These are phyloP conservation scores for Bombus polaris DNA, from an alignment of 1,140 invertebrate genomes.

Conservation along the genomic window DNA sequence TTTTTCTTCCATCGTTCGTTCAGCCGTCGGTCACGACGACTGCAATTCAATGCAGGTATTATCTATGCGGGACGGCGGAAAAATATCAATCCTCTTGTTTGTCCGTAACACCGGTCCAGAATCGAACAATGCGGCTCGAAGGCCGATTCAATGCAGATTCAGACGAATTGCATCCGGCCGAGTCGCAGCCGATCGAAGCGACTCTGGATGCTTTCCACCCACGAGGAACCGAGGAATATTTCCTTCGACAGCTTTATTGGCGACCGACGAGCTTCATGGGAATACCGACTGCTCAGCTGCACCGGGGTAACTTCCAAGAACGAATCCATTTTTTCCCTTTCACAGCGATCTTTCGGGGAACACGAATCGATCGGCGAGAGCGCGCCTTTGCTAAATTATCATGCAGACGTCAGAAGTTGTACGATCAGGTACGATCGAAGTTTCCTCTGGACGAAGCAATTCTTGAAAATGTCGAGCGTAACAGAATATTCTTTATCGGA, in stretches of 20 bases:
- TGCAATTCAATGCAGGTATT: constrained; percentile 64
- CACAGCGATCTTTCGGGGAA: not conserved
- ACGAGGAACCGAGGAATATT: constrained; percentile 32
- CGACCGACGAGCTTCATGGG: constrained; percentile 7
- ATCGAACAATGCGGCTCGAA: constrained; percentile 62
- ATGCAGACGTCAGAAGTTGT: too few relatives aligned
- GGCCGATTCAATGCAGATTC: constrained; percentile 68
- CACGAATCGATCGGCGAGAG: not conserved
- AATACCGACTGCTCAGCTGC: constrained; percentile 4
- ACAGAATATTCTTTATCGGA: not conserved
- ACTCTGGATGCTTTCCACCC: constrained; percentile 38
- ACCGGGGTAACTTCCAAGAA: not conserved
- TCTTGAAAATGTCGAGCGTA: not conserved
- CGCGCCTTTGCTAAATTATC: not conserved
- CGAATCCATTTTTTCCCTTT: not conserved
- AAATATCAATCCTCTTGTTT: constrained; percentile 71
- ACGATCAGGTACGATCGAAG: not conserved
- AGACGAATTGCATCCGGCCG: constrained; percentile 65
- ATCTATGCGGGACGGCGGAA: constrained; percentile 63
- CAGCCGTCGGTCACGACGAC: constrained; percentile 39
- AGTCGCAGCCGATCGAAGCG: constrained; percentile 40
- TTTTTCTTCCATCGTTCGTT: not conserved
- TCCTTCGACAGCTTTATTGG: constrained; percentile 54
- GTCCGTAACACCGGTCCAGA: constrained; percentile 55
- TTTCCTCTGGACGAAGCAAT: not conserved